Base-by-base conservation (phyloP, 1,140 invertebrate species). In the Harlomillsia oculata region DNA sequence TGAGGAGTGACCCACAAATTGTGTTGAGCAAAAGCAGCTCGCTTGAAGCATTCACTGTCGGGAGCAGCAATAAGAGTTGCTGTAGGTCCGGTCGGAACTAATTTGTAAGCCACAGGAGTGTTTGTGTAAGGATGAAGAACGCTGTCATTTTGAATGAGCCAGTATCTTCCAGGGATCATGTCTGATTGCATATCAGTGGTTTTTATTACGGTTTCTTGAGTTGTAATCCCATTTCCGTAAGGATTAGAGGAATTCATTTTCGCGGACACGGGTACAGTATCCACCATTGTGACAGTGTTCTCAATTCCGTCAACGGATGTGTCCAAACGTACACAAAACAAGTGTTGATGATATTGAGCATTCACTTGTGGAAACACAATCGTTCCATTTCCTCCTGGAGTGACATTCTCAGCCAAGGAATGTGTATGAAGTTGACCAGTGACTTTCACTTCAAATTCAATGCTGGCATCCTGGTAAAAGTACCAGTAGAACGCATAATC, bases 401-500 rank as follows among this genome's bases (percentile, higher is more conserved):
- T 18, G 2, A 36, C 44, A 2, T 32, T 30, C n/a, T 50, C 36
- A 6, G 45, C 36, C 5, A 60, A n/a, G 8, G 43, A 26, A 34
- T 43, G 34, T 16, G 52, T 55, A 1, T n/a, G 32, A 11, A 60
- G 30, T 30, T 49, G 32, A 16, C 58, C 58, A 5, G 58, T 51
- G 0, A 50, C 51, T 16, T 58, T 53, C 1, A 55, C 56, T 50
- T 62, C 56, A 26, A 54, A 51, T 5, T 28, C 14, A 34, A 62
- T 59, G 0, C 44, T 39, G 0, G 39, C 54, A 53, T 51, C 49
- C 40, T 60, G 57, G 30, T 56, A 26, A 37, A 63, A 63, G 16
- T 52, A 48, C 62, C 62, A 63, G 40, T 60, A 57, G 34, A 60
- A 60, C 14, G 43, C 57, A 36, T 63, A 63, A 18, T 63, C 62